A percentile compares a stretch with the other conserved stretches of the same genome.
These are phyloP conservation scores for Meloidogyne exigua DNA, from an alignment of 1,140 invertebrate genomes.

Conservation along the genomic window DNA sequence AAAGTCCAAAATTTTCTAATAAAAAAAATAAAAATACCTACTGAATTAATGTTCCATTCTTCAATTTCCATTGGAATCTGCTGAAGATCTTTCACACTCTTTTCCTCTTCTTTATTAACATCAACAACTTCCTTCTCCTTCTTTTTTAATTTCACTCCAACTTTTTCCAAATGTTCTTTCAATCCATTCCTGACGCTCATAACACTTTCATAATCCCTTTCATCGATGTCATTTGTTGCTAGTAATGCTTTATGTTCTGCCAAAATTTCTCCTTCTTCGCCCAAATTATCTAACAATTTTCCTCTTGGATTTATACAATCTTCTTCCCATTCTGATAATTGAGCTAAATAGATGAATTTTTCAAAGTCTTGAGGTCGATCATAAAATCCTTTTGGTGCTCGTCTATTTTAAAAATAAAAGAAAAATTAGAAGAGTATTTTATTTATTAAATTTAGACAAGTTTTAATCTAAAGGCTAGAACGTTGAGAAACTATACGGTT, in stretches of 20 bases:
- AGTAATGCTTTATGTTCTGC: slow-evolving; percentile 78
- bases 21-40: slow-evolving; percentile 24
- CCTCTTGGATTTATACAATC: slow-evolving; percentile 63
- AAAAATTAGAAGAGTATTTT: too few species aligned
- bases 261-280: slow-evolving; percentile 74
- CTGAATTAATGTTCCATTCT: slow-evolving; percentile 69
- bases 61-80: not conserved
- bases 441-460: too few species aligned
- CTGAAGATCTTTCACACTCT: too few species aligned
- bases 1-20: too few species aligned
- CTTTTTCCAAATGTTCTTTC: not conserved
- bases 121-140: not conserved
- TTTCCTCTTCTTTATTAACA: not conserved
- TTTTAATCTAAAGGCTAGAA: too few species aligned
- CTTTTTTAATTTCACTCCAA: not conserved
- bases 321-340: slow-evolving; percentile 39
- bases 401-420: too few species aligned
- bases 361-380: slow-evolving; percentile 46
- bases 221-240: slow-evolving; percentile 75
- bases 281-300: slow-evolving; percentile 72
- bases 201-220: slow-evolving; percentile 69
- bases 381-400: slow-evolving; percentile 38
- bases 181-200: slow-evolving; percentile 68
- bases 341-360: slow-evolving; percentile 45
- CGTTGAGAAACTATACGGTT: too few species aligned